Base-by-base conservation (phyloP, 2,888 invertebrate species). In the Xanthia icteritia region DNA sequence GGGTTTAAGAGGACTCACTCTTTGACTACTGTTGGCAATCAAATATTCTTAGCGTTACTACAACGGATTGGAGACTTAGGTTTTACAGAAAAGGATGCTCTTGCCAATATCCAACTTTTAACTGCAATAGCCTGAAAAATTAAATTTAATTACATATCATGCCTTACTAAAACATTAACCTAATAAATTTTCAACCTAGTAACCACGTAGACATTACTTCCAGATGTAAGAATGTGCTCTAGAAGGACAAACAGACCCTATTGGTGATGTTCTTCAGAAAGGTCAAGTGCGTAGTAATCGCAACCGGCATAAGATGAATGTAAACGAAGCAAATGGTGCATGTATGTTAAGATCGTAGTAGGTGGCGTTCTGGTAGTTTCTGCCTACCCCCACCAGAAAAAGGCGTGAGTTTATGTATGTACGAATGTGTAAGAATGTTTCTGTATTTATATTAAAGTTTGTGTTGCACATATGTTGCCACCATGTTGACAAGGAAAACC, bases 401-500 rank as follows among this genome's bases (percentile, higher is more conserved):
- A 56, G n/a, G n/a, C 54, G 54, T 11, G 11, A 23, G 3, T 23
- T 23, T 54, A 56, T 56, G n/a, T 56, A 11, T 56, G 11, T n/a
- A 56, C 4, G n/a, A n/a, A 48, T 17, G 17, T 42, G 4, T 36
- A 36, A 20, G 68, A 36, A 68, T 60, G n/a, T 60, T 27, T 51
- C 20, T 31, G 67, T 64, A 15, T 79, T 68, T 42, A 54, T 45
- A 42, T 60, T 23, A 17, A 71, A 65, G 31, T 58, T 27, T 17
- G 27, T 76, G 27, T 27, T 17, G 36, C 45, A 39, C 66, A 65
- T 66, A 65, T 58, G 36, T 64, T 66, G 54, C 11, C 54, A 45
- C 6, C 39, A 31, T 79, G 60, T 60, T 76, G 76, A 72, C 71
- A 76, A 76, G 76, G 48, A 64, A 76, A 79, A 76, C 42, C 58